Base-by-base conservation (phyloP, 2,888 invertebrate genomes). In the Pollenia labialis region DNA sequence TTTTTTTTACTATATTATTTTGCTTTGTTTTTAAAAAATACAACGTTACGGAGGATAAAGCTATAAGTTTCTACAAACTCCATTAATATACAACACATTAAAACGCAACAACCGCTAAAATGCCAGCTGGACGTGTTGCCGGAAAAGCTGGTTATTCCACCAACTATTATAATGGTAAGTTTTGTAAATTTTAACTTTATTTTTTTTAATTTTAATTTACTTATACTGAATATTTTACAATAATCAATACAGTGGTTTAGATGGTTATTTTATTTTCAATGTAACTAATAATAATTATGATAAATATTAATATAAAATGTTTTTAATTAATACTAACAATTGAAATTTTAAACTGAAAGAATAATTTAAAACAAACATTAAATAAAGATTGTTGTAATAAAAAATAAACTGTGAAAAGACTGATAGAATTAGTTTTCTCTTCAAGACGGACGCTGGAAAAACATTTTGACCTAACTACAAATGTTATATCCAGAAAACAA, bases 61-160 rank as follows among this genome's bases (percentile, higher is more conserved):
- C 23, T 23, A 2, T 23, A 23, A 23, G 44, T 79, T 74, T 58
- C 2, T 42, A 42, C 10, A 14, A 50, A 74, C 52, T 58, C 16
- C 0, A 72, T 72, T 44, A 46, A 71, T 52, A 64, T 32, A 56
- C 44, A 11, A 42, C 46, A 66, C 8, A 66, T 58, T 32, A 62
- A 62, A 69, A 44, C 50, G 8, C 9, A 54, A 46, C 7, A 85
- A 72, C 16, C 80, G 81, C 18, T 77, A 91, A 89, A 89, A 93
- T 93, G 93, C 93, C 93, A 90, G 93, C 93, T 71, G 93, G 93
- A 90, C 92, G 93, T 85, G 93, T 93, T 85, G 93, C 93, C 88
- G 93, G 93, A 87, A 93, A 93, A 88, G 93, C 93, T 89, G 93
- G 93, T 75, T 93, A 91, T 89, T 93, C 93, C 87, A 93, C 93